Conservation (phyloP, 2,113 vertebrate species). For the Dromaius novaehollandiae region DNA sequence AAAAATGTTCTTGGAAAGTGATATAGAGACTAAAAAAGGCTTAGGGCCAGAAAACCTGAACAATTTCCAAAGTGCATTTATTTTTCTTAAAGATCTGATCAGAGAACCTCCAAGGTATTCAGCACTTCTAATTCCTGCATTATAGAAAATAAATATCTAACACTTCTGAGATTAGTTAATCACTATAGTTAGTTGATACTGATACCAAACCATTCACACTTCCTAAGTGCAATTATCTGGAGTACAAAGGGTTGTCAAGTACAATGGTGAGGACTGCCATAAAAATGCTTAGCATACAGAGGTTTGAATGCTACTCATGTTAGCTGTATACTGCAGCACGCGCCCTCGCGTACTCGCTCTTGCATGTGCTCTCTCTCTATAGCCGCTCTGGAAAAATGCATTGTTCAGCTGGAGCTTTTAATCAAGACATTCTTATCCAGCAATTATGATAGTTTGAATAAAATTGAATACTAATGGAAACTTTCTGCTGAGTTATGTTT, state of each 20-base stretch:
- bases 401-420: background rate
- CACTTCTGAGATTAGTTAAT: background rate
- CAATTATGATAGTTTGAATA: background rate
- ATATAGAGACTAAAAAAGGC: background rate
- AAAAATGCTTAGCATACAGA: no score
- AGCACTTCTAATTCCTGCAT: background rate
- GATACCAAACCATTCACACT: background rate
- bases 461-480: background rate
- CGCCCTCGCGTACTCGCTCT: no score
- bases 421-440: background rate
- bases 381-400: background rate
- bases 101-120: background rate
- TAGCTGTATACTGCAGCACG: no score
- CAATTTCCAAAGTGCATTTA: background rate
- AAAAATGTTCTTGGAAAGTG: fast-evolving
- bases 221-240: background rate
- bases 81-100: background rate
- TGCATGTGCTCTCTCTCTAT: background rate
- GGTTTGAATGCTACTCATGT: no score
- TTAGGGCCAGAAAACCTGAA: background rate
- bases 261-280: background rate
- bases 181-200: background rate
- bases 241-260: background rate
- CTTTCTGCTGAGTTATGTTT: background rate
- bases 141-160: background rate